A percentile compares a stretch with the other conserved stretches of the same genome.
Evolutionary conservation across 2,888 invertebrate genomes (phyloP).

Genomic region (Mesorhabditis sp.): DNA sequence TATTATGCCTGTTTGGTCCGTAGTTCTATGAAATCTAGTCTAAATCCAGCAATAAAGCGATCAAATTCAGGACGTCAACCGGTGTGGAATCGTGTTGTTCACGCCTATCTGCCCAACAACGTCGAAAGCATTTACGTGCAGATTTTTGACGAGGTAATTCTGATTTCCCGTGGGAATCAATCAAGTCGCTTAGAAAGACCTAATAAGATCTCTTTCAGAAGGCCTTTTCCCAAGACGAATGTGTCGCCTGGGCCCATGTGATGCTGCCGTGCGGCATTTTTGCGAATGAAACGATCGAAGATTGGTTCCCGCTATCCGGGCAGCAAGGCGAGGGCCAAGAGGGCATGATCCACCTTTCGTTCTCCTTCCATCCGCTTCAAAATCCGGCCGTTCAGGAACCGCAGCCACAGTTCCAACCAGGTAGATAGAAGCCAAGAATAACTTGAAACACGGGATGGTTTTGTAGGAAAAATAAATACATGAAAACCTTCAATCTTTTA

Average conservation of each 20-base stretch:
- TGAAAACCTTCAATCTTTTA: slow-evolving; percentile 7
- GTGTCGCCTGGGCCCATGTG: slow-evolving; percentile 88
- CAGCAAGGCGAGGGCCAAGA: slow-evolving; percentile 91
- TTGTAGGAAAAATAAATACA: neutral
- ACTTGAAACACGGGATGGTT: neutral
- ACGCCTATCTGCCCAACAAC: slow-evolving; percentile 83
- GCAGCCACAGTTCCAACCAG: neutral
- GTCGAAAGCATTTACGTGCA: slow-evolving; percentile 84
- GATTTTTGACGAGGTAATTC: slow-evolving; percentile 79
- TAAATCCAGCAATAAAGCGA: slow-evolving; percentile 66
- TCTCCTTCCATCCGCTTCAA: slow-evolving; percentile 66
- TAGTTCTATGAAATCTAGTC: too few relatives aligned
- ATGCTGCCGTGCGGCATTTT: slow-evolving; percentile 79
- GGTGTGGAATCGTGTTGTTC: slow-evolving; percentile 89
- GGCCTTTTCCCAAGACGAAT: slow-evolving; percentile 90
- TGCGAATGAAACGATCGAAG: slow-evolving; percentile 82
- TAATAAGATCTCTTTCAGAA: slow-evolving; percentile 62
- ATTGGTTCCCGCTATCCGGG: slow-evolving; percentile 88
- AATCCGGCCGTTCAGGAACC: slow-evolving; percentile 12
- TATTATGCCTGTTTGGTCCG: neutral
- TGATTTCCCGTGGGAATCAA: neutral
- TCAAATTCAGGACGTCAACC: slow-evolving; percentile 63
- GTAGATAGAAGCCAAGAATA: neutral
- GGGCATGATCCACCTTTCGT: slow-evolving; percentile 84
- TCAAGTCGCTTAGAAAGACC: too few relatives aligned